Percentiles rank a stretch among this genome's conserved stretches.
Evolutionary conservation across 2,888 invertebrate species (phyloP).

Genomic region (Nephrotoma flavescens): DNA sequence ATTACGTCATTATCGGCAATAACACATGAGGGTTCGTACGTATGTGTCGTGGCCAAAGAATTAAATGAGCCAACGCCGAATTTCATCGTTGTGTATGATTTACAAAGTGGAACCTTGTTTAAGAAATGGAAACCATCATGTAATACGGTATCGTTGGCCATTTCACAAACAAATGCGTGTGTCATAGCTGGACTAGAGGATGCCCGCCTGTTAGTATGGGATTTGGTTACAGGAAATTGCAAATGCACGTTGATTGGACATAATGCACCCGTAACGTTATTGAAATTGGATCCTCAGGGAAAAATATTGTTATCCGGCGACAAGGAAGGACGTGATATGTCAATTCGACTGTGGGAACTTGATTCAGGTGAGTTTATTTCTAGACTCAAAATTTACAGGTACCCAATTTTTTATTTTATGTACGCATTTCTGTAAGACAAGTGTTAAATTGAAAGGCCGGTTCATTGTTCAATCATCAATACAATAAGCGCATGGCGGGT

Average conservation of each 20-base stretch:
- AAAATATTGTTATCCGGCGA: slow-evolving; percentile 61
- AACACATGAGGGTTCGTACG: slow-evolving; percentile 67
- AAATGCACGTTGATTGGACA: slow-evolving; percentile 64
- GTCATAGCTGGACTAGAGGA: slow-evolving; percentile 74
- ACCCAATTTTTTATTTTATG: no score
- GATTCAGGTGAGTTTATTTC: slow-evolving; percentile 42
- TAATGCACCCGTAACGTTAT: slow-evolving; percentile 56
- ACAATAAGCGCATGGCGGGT: no score
- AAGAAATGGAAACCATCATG: slow-evolving; percentile 84
- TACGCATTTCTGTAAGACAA: no score
- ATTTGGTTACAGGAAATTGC: slow-evolving; percentile 70
- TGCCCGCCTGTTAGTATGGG: slow-evolving; percentile 72
- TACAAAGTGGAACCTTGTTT: slow-evolving; percentile 78
- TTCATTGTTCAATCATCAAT: no score
- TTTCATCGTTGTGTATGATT: slow-evolving; percentile 81
- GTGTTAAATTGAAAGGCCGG: no score
- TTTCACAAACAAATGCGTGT: slow-evolving; percentile 68
- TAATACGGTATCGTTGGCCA: slow-evolving; percentile 70
- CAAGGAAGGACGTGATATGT: slow-evolving; percentile 52
- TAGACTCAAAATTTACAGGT: not conserved
- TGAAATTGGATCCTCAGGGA: slow-evolving; percentile 59
- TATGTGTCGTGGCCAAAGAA: slow-evolving; percentile 54
- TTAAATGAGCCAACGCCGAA: slow-evolving; percentile 67
- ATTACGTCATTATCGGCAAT: slow-evolving; percentile 70
- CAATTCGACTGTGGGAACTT: slow-evolving; percentile 69